Base-by-base conservation (phyloP, 2,113 vertebrate genomes). In the Dermatemys mawii region DNA sequence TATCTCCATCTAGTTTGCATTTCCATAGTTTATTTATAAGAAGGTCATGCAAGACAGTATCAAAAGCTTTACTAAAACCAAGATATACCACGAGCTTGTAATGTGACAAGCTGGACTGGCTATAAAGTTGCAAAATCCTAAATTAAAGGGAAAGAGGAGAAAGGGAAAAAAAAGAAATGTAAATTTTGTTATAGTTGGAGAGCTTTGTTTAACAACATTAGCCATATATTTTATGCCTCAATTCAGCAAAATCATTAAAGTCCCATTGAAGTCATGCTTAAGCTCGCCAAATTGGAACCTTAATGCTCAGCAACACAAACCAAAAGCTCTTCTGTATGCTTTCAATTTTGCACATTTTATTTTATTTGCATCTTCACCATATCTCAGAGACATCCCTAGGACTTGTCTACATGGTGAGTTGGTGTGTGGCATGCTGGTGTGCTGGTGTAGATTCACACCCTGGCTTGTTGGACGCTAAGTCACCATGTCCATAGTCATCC, bases 71-170 rank as follows among this genome's bases (percentile, higher is more conserved):
- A 22, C 51, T 53, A 53, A 53, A 53, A 22, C 16, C 51, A 22
- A 53, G 51, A 53, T 53, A 53, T 53, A 53, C 21, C 51, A 53
- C 7, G 21, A 53, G 21, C 3, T 53, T n/a, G 84, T 24, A 27
- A 91, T 83, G 82, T 84, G 78, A 90, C 95, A 93, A 97, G 94
- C 93, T 96, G 92, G 90, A 95, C 82, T 86, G 82, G 82, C 70
- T 93, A 86, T 41, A 90, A 87, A 93, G 79, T 91, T 70, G 87
- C 51, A 93, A 78, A 93, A 93, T 80, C 12, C 85, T 92, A 95
- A 94, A 94, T 87, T 96, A 93, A 89, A 38, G 63, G 17, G 19
- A n/a, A 93, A 89, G 19, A 54, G 79, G 11, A 29, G 24, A 32
- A 82, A n/a, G 41, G 41, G 67, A 91, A 79, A 86, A 17, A 11